Conservation (phyloP, 1,140 invertebrate species). For the Tribolium madens region DNA sequence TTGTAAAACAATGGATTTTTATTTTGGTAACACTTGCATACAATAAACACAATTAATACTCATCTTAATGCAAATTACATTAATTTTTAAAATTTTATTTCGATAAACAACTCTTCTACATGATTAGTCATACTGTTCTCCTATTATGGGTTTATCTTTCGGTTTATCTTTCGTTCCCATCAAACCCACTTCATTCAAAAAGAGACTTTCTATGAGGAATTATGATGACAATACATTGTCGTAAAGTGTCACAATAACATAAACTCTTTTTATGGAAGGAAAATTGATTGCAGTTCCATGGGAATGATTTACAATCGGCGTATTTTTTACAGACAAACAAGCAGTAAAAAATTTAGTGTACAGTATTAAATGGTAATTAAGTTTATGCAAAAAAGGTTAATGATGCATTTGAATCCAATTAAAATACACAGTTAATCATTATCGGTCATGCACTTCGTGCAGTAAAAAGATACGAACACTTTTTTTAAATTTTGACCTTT, state of each 20-base stretch:
- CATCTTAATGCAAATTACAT: background rate
- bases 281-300: background rate
- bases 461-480: background rate
- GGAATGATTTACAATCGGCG: background rate
- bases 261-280: background rate
- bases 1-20: slow-evolving; percentile 15
- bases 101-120: background rate
- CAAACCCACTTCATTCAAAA: background rate
- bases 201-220: background rate
- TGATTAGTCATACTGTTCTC: background rate
- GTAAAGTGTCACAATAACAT: background rate
- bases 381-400: background rate
- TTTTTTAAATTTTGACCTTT: background rate
- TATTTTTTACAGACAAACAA: background rate
- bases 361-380: background rate
- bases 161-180: background rate
- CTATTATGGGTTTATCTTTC: background rate
- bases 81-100: background rate
- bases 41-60: background rate
- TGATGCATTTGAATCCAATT: background rate
- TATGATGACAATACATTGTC: background rate
- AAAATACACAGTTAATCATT: background rate
- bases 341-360: background rate
- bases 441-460: background rate
- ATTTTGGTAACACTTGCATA: background rate